Evolutionary conservation across 1,140 invertebrate species (phyloP).

Genomic region (Polypedilum pembai): DNA sequence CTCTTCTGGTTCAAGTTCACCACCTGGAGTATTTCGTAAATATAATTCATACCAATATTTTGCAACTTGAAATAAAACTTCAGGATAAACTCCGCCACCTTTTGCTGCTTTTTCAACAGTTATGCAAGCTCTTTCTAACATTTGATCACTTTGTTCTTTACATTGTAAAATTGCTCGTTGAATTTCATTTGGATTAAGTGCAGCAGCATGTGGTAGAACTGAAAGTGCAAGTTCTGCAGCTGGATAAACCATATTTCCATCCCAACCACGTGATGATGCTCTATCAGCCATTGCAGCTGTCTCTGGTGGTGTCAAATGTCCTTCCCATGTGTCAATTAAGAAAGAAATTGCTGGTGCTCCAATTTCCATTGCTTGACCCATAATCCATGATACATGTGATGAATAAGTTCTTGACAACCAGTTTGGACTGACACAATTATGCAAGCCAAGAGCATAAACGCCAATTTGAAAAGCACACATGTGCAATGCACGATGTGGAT

Average conservation of each 20-base stretch:
- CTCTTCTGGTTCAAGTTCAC: slow-evolving; percentile 50
- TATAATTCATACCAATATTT: slow-evolving; percentile 91
- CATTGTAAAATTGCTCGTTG: slow-evolving; percentile 90
- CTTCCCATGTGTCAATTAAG: slow-evolving; percentile 96
- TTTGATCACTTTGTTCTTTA: slow-evolving; percentile 91
- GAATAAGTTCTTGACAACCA: slow-evolving; percentile 97
- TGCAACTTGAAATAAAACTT: slow-evolving; percentile 91
- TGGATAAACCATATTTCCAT: slow-evolving; percentile 78
- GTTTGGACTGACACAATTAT: slow-evolving; percentile 94
- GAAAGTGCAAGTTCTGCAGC: slow-evolving; percentile 91
- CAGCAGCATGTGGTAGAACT: slow-evolving; percentile 88
- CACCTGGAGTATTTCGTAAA: slow-evolving; percentile 60
- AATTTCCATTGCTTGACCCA: slow-evolving; percentile 98
- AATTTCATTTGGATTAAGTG: slow-evolving; percentile 95
- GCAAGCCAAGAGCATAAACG: slow-evolving; percentile 90
- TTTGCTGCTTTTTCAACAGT: slow-evolving; percentile 93
- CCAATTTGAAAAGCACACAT: slow-evolving; percentile 98
- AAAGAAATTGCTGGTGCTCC: slow-evolving; percentile 92
- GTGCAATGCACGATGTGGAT: slow-evolving; percentile 85
- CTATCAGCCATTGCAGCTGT: slow-evolving; percentile 92
- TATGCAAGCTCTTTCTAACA: slow-evolving; percentile 91
- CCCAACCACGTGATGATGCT: slow-evolving; percentile 76
- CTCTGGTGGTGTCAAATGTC: slow-evolving; percentile 94
- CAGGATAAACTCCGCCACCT: slow-evolving; percentile 93
- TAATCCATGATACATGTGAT: slow-evolving; percentile 97